Evolutionary conservation across 2,797 vertebrate genomes (phyloP).

Genomic region (Diplodus sargus): DNA sequence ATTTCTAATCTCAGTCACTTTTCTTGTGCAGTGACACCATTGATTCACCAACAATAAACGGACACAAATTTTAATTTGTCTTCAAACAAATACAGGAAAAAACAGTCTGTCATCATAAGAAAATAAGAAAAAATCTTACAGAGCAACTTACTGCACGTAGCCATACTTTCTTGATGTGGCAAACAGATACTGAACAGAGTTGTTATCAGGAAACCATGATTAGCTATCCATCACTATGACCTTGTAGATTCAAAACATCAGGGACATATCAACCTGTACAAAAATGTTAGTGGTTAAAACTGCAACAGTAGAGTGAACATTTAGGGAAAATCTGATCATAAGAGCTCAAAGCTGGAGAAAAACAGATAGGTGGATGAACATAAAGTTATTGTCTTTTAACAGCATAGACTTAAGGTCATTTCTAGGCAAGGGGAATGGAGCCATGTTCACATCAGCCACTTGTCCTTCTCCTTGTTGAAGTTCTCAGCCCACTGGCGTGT

Average conservation of each 20-base stretch:
- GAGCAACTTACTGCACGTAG: conserved; percentile 45
- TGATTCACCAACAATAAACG: conserved; percentile 36
- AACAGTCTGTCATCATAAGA: conserved; percentile 57
- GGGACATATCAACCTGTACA: conserved; percentile 50
- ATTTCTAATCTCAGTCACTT: not conserved
- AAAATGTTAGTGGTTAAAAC: conserved; percentile 49
- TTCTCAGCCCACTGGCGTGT: conserved; percentile 90
- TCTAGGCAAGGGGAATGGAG: conserved; percentile 3
- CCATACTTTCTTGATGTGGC: not conserved
- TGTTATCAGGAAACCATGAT: not conserved
- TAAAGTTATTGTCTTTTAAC: not conserved
- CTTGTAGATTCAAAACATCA: conserved; percentile 20
- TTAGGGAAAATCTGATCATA: conserved; percentile 22
- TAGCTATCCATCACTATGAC: conserved; percentile 18
- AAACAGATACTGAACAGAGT: conserved; percentile 13
- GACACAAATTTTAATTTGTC: conserved; percentile 58
- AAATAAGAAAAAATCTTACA: conserved; percentile 50
- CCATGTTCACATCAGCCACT: conserved; percentile 87
- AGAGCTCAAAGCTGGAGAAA: conserved; percentile 15
- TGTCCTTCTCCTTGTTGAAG: conserved; percentile 91
- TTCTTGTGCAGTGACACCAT: not conserved
- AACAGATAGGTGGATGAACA: conserved; percentile 2
- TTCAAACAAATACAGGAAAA: conserved; percentile 59
- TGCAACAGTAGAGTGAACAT: conserved; percentile 5
- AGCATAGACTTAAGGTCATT: not conserved